Conservation (phyloP, 2,797 vertebrate species). For the Yasuhikotakia modesta region DNA sequence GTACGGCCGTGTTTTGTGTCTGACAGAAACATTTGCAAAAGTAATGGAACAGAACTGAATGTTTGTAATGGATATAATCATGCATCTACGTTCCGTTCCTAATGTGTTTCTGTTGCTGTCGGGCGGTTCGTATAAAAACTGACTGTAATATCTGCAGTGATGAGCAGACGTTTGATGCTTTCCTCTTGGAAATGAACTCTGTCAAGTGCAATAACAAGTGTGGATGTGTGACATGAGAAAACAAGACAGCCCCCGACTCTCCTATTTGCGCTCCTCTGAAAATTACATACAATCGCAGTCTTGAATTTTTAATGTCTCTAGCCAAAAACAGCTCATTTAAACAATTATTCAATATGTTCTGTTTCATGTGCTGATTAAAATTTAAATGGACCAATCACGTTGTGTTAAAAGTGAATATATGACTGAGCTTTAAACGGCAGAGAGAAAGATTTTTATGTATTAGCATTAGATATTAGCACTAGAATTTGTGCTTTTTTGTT, state of each 20-base stretch:
- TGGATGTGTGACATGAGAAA: constrained; percentile 5
- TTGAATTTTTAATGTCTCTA: neutral
- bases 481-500: too few relatives aligned
- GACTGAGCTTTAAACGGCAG: too few relatives aligned
- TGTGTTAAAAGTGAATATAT: neutral
- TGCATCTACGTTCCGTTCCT: constrained; percentile 8
- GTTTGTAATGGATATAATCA: constrained; percentile 43
- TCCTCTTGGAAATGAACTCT: constrained; percentile 44
- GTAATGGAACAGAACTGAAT: constrained; percentile 46
- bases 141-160: neutral
- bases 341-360: neutral
- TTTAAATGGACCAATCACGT: too few relatives aligned
- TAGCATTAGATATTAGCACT: too few relatives aligned
- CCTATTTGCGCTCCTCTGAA: neutral
- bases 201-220: constrained; percentile 35
- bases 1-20: neutral
- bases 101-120: constrained; percentile 5
- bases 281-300: neutral
- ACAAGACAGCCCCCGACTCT: constrained; percentile 3
- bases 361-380: neutral
- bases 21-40: constrained; percentile 32
- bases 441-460: too few relatives aligned
- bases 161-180: constrained; percentile 26
- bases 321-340: neutral
- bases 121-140: constrained; percentile 33